phyloP scores from a whole-genome alignment of 1,140 invertebrate species.

The Ceratina australensis region DNA sequence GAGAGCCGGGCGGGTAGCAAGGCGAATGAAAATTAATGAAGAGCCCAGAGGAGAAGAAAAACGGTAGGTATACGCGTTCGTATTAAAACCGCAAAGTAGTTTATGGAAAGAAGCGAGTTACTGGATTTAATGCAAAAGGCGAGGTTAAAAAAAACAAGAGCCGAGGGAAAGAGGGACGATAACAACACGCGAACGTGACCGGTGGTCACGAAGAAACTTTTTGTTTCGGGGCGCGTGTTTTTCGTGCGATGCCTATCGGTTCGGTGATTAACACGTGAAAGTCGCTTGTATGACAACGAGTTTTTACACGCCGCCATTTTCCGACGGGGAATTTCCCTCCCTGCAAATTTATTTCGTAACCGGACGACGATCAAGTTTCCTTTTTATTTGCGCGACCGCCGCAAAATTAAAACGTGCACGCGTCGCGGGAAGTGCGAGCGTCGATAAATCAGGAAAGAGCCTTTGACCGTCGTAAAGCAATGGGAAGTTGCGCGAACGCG shows the following conservation, averaged over 20 bases:
- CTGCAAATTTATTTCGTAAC: neutral
- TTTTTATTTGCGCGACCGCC: neutral
- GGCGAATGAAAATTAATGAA: neutral
- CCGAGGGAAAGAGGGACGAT: neutral
- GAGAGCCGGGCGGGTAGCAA: neutral
- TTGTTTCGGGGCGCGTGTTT: slow-evolving; percentile 26
- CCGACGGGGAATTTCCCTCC: neutral
- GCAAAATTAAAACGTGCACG: slow-evolving; percentile 30
- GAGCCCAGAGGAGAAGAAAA: too few relatives aligned
- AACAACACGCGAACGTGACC: slow-evolving; percentile 35
- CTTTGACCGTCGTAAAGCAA: slow-evolving; percentile 45
- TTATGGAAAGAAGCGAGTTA: neutral
- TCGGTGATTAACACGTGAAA: slow-evolving; percentile 37
- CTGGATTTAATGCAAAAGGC: neutral
- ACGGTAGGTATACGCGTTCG: neutral
- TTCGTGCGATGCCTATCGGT: slow-evolving; percentile 32
- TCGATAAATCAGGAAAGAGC: slow-evolving; percentile 36
- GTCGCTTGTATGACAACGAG: slow-evolving; percentile 16
- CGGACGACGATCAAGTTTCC: slow-evolving; percentile 1
- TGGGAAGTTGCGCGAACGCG: slow-evolving; percentile 40
- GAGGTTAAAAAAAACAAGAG: neutral
- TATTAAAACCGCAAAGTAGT: slow-evolving; percentile 8
- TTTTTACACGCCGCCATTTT: slow-evolving; percentile 1
- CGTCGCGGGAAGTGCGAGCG: neutral
- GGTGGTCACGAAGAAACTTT: slow-evolving; percentile 30